Evolutionary conservation across 2,888 invertebrate species (phyloP), one percentile per base, ranked within the genome.

Genomic region (Luffia ferchaultella): DNA sequence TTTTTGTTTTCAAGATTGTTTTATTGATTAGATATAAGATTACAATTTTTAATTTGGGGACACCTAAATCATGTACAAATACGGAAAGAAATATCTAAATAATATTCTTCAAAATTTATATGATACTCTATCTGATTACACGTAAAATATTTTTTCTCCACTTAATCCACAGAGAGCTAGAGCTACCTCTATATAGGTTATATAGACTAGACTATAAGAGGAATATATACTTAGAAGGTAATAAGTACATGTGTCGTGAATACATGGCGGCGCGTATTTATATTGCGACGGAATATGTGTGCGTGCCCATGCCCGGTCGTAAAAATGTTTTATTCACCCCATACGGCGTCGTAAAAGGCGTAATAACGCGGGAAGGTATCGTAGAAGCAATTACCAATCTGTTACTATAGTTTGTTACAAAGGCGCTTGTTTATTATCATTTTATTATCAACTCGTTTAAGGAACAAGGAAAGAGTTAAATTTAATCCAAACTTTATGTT

Each of bases 321-420:
- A 83, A 83, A 82, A 80, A 82, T 82, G 83, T 79, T 83, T 83
- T 82, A 83, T 82, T 80, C 80, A 75, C 80, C 82, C 82, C 80
- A 80, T 82, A 80, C 82, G 79, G 77, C 76, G 74, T 82, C 83
- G 83, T 83, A 80, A 83, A 83, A 80, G 79, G 74, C 76, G 83
- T 83, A 82, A 83, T 83, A 82, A 83, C 80, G 79, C 74, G 73
- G 76, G 79, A 70, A 82, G 82, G 82, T 76, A 82, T 80, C 79
- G 82, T 76, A 75, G 76, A 79, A 79, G 79, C 83, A 83, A 83
- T 83, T 83, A 83, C 82, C 70, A 78, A 83, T 82, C 83, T 82
- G 82, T 82, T 16, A 30, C 42, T 82, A 83, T 82, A 83, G 83
- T 82, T 82, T 82, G 83, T 82, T 78, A 82, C 83, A 79, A 82